phyloP scores from a whole-genome alignment of 2,797 vertebrate genomes.

The Artibeus lituratus region DNA sequence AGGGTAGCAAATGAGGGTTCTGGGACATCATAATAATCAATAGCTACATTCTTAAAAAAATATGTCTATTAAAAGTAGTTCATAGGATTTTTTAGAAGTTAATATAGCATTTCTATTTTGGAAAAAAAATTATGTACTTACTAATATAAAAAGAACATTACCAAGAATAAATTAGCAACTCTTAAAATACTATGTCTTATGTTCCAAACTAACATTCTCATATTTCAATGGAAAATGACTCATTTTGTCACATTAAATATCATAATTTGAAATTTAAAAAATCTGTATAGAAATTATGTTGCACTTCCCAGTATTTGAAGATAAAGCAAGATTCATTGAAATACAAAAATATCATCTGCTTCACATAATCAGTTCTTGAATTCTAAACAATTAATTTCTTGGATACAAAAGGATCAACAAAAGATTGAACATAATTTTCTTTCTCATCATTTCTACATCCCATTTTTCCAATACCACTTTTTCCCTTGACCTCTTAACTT shows the following conservation, averaged over 20 bases:
- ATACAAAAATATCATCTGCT: background rate
- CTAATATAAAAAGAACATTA: slow-evolving; percentile 47
- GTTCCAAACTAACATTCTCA: slow-evolving; percentile 35
- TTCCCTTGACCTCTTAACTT: background rate
- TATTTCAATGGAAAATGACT: slow-evolving; percentile 47
- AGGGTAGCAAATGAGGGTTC: background rate
- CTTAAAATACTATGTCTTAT: slow-evolving; percentile 48
- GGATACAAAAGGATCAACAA: background rate
- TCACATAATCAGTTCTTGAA: background rate
- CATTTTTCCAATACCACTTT: background rate
- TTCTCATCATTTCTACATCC: background rate
- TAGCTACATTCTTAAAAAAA: background rate
- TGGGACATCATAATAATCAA: background rate
- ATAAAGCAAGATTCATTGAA: slow-evolving; percentile 1
- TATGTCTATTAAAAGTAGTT: background rate
- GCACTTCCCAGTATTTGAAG: background rate
- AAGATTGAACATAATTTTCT: background rate
- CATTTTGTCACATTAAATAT: slow-evolving; percentile 47
- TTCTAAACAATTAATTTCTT: background rate
- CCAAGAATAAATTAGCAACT: slow-evolving; percentile 44
- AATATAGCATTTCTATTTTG: background rate
- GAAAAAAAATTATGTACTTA: background rate
- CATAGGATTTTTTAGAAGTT: background rate
- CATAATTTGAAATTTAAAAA: slow-evolving; percentile 35
- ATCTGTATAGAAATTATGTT: slow-evolving; percentile 4